Evolutionary conservation across 2,797 vertebrate genomes (phyloP), one percentile per base, ranked within the genome.

Genomic region (Cichlasoma orientale): DNA sequence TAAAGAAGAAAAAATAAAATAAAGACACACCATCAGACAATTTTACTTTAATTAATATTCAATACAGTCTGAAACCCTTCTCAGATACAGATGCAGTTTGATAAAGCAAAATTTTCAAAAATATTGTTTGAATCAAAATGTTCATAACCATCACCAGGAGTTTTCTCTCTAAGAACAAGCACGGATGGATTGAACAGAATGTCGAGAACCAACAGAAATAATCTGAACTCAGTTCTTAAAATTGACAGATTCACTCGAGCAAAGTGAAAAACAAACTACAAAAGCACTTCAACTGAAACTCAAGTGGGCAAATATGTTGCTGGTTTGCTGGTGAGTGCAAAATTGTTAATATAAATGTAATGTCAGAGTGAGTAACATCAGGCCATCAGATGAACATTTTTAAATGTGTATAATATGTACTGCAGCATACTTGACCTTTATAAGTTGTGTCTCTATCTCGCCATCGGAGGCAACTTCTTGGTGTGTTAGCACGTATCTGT

Each of bases 391-490:
- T 50, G 27, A 8, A 69, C 5, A 21, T 50, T n/a, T 66, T 10
- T 50, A 50, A 50, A 7, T 50, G 18, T 50, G 47, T 19, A 6
- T 16, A 36, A 33, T 27, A 16, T 21, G 53, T 7, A 14, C 41
- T 13, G 72, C 23, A 29, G 23, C 10, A 1, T 23, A 21, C 27
- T 85, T 66, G 92, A 98, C 98, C 97, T 99, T 99, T 74, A 99
- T 97, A 4, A 99, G 95, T 44, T 98, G 96, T 77, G 98, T 99
- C 80, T 97, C 95, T 81, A 99, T 97, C 94, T 99, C 98, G 8
- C 98, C 98, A 56, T 99, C 97, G 0, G 98, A 99, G 33, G 97
- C 97, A 41, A 99, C 86, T 90, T 99, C 97, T 94, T 99, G 98
- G 92, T 99, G 98, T 0, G 97, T 99, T 85, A 99, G 94, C 95